Percentiles rank a stretch among this genome's conserved stretches.
These are phyloP conservation scores for Apis dorsata DNA, from an alignment of 1,140 invertebrate genomes.

Conservation along the genomic window DNA sequence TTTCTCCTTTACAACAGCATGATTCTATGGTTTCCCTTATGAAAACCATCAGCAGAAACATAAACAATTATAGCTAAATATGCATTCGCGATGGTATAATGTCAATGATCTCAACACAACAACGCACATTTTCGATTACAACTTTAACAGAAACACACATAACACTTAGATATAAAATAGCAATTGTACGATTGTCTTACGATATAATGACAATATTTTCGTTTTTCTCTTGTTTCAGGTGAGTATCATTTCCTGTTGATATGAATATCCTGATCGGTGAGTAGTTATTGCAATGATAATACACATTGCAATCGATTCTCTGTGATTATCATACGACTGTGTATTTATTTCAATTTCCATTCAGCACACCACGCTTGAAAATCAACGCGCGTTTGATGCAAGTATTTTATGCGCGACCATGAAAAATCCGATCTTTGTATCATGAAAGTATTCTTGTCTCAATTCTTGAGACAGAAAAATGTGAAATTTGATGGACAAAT, in stretches of 20 bases:
- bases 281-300: not conserved
- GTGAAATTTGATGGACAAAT: not conserved
- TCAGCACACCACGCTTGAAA: not conserved
- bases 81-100: too few relatives aligned
- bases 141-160: not conserved
- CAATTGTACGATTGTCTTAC: constrained; percentile 4
- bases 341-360: constrained; percentile 24
- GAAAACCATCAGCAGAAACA: too few relatives aligned
- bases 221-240: constrained; percentile 29
- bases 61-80: not conserved
- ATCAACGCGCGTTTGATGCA: not conserved
- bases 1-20: not conserved
- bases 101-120: not conserved
- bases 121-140: not conserved
- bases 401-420: constrained; percentile 8
- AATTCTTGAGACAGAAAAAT: not conserved
- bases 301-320: too few relatives aligned
- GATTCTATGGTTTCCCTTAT: not conserved
- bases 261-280: constrained; percentile 30
- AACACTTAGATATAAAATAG: not conserved
- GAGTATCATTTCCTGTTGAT: constrained; percentile 31
- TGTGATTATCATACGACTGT: constrained; percentile 4
- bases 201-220: not conserved
- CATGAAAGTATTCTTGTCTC: not conserved
- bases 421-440: constrained; percentile 1